Evolutionary conservation across 2,888 invertebrate genomes (phyloP).

Genomic region (Rhagium mordax): DNA sequence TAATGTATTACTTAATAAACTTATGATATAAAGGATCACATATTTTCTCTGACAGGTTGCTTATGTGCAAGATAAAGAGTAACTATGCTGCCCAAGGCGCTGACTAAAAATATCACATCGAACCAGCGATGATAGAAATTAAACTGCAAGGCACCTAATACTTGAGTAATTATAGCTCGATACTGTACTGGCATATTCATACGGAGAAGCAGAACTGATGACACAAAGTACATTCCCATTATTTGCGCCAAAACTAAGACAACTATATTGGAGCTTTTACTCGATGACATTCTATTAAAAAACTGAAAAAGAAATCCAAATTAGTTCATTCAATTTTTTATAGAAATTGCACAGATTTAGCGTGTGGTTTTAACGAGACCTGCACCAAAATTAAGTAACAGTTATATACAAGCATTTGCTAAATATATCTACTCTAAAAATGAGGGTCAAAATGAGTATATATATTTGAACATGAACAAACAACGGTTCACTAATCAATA

Average conservation of each 20-base stretch:
- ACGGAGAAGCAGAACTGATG: constrained; percentile 95
- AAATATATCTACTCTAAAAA: too few species aligned
- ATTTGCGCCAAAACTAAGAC: constrained; percentile 97
- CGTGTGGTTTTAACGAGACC: too few species aligned
- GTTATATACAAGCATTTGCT: too few species aligned
- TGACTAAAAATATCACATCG: constrained; percentile 98
- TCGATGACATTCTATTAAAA: constrained; percentile 99
- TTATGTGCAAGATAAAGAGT: constrained; percentile 97
- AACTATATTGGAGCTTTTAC: constrained; percentile 98
- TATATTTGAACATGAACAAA: too few species aligned
- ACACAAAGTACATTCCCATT: constrained; percentile 99
- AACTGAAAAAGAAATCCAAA: constrained; percentile 79
- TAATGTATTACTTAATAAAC: constrained; percentile 18
- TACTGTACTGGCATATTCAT: constrained; percentile 99
- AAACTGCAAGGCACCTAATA: constrained; percentile 97
- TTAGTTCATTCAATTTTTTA: background rate
- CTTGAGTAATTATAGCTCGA: constrained; percentile 91
- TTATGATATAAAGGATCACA: constrained; percentile 45
- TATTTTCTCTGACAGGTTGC: constrained; percentile 66
- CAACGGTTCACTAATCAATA: too few species aligned
- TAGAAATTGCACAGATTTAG: too few species aligned
- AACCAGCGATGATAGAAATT: constrained; percentile 99
- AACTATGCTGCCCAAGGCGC: constrained; percentile 95
- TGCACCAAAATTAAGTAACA: too few species aligned
- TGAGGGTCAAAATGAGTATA: too few species aligned